These are phyloP conservation scores for Ia io DNA, from an alignment of 2,113 vertebrate species.

Conservation along the genomic window DNA sequence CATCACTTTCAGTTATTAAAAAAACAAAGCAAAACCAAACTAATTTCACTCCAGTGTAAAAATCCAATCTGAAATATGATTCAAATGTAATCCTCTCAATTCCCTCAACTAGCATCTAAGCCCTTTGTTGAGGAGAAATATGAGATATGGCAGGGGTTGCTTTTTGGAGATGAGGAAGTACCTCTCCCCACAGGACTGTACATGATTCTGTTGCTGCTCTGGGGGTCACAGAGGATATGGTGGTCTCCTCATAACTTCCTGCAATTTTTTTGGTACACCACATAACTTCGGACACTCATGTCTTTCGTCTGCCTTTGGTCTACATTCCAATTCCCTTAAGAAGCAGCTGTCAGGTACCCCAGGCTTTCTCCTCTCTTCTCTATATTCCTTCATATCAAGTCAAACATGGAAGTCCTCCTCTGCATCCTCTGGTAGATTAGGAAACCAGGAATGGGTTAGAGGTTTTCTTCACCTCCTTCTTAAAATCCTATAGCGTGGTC, in stretches of 20 bases:
- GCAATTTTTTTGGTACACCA: background rate
- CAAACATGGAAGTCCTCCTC: background rate
- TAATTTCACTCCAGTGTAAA: background rate
- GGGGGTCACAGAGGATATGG: background rate
- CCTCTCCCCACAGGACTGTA: background rate
- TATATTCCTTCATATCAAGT: background rate
- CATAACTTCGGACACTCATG: background rate
- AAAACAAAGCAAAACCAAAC: conserved; percentile 10
- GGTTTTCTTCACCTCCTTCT: background rate
- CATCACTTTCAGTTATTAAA: conserved; percentile 37
- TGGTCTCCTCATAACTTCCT: background rate
- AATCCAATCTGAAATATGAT: conserved; percentile 1
- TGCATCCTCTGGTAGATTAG: background rate
- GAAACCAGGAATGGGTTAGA: background rate
- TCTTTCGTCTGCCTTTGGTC: background rate
- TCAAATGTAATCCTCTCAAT: background rate
- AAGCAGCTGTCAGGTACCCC: background rate
- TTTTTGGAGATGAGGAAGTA: background rate
- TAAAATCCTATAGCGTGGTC: background rate
- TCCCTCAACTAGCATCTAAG: background rate
- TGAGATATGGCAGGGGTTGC: background rate
- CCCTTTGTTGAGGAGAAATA: background rate
- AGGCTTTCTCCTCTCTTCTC: background rate
- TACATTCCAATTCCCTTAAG: background rate
- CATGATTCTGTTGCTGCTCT: background rate